Base-by-base conservation (phyloP, 1,140 invertebrate species). In the Holcopasites calliopsidis region DNA sequence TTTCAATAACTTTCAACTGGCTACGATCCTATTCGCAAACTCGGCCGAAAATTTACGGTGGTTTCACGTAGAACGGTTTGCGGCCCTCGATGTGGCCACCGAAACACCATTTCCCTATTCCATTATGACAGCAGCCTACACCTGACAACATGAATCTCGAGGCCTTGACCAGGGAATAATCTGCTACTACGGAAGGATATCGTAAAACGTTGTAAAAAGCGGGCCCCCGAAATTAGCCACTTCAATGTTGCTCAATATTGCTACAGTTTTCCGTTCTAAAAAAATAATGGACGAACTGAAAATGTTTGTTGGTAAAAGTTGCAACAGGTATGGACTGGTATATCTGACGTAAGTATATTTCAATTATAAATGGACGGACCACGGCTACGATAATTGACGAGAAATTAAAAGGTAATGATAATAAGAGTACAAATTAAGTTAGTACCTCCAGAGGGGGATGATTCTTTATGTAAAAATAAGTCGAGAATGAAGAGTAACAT, bases 41-140 rank as follows among this genome's bases (percentile, higher is more conserved):
- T 23, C 40, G 0, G 1, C 13, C 50, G 74, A 81, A 76, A 83
- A 85, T 84, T 85, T 87, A 87, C 80, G 77, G 78, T 85, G 80
- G 84, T 80, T 78, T 74, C 68, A 57, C 47, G 44, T 58, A 38
- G 52, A 69, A 64, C 47, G 55, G 58, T 58, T 26, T 83, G 76
- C 23, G 83, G 78, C 50, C 55, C 54, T 58, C 47, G 57, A 80
- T 81, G 70, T 58, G 73, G 70, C 64, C 79, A 85, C 79, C 55
- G 69, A 23, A n/a, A 60, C 57, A 55, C 49, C 49, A 52, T 55
- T 55, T 31, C 49, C 11, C 21, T 66, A 42, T 33, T 18, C 69
- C 21, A 71, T 78, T 82, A 75, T 40, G 11, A 38, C 69, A 33
- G 49, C 40, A 13, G n/a, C 16, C 18, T 57, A 0, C 71, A 58